Evolutionary conservation across 2,797 vertebrate species (phyloP), one percentile per base, ranked within the genome.

Genomic region (Gymnoscopelus microlampas): DNA sequence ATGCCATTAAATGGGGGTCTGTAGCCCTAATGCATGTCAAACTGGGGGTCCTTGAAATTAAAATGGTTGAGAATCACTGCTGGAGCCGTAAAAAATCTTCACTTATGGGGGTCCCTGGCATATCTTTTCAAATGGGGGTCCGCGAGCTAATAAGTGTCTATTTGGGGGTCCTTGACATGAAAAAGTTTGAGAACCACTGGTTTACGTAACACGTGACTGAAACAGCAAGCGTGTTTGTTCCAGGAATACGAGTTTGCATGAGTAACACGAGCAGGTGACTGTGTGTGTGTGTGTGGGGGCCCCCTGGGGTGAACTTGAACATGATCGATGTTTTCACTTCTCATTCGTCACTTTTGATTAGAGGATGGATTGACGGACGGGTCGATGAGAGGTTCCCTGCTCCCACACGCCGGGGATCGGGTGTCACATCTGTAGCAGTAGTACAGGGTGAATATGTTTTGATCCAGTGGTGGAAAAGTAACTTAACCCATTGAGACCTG

Each of bases 401-500:
- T 11, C 8, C 23, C 44, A 12, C 47, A 68, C 69, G 56, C 50
- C 71, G 49, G 29, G 58, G 57, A 60, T 79, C 71, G 63, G 39
- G 71, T 67, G 56, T 69, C 70, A 49, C 24, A 68, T 78, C 35
- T 59, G 64, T 71, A 73, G 66, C 67, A 69, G 66, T 63, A 15
- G 19, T n/a, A 35, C 11, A 26, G 11, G 14, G 10, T 50, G 53
- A 19, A 19, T 19, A 19, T 19, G 19, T 19, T 19, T 19, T 19
- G 19, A 19, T 19, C 19, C 19, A 19, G 19, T 19, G 19, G 19
- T 19, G 19, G 19, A 19, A 19, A 19, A 19, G 19, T 19, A 19
- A 19, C n/a, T n/a, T n/a, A n/a, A n/a, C n/a, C n/a, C n/a, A n/a
- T n/a, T n/a, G n/a, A n/a, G n/a, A n/a, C n/a, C n/a, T n/a, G n/a